Conservation (phyloP, 2,113 vertebrate genomes). For the Forbesichthys agassizii region DNA sequence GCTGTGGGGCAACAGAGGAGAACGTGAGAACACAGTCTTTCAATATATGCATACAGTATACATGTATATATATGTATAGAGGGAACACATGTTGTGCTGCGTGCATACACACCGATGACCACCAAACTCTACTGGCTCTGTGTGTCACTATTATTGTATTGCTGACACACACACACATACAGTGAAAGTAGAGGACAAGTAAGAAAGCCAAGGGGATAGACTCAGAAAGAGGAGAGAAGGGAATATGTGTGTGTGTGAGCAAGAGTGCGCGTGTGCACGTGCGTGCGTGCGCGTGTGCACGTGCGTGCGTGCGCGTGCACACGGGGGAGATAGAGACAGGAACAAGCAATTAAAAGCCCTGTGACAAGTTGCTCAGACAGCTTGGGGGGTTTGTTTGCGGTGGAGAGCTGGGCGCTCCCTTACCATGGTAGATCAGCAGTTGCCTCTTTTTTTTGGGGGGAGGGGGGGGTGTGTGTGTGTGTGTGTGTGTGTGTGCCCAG, state of each 20-base stretch:
- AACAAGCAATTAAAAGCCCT: constrained; percentile 75
- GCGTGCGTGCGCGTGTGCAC: constrained; percentile 16
- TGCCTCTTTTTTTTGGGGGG: constrained; percentile 30
- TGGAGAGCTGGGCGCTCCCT: constrained; percentile 61
- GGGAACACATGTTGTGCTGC: no score
- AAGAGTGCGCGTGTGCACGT: constrained; percentile 14
- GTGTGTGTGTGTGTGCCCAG: constrained; percentile 60
- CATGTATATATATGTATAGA: background rate
- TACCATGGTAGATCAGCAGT: constrained; percentile 58
- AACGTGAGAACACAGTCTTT: constrained; percentile 1
- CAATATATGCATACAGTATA: background rate
- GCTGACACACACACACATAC: no score
- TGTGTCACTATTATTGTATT: no score
- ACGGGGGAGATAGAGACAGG: constrained; percentile 48
- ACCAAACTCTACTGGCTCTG: no score
- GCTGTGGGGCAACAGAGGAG: constrained; percentile 73
- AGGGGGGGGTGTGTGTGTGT: background rate
- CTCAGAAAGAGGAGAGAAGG: background rate
- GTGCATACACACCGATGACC: no score
- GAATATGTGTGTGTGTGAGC: constrained; percentile 16
- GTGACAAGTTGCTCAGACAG: constrained; percentile 75
- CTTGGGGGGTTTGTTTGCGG: constrained; percentile 71
- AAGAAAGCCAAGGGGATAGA: background rate
- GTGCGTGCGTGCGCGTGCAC: constrained; percentile 11
- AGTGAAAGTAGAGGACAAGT: constrained; percentile 32